phyloP scores from a whole-genome alignment of 2,797 vertebrate genomes.

The Amblyopsis hoosieri region DNA sequence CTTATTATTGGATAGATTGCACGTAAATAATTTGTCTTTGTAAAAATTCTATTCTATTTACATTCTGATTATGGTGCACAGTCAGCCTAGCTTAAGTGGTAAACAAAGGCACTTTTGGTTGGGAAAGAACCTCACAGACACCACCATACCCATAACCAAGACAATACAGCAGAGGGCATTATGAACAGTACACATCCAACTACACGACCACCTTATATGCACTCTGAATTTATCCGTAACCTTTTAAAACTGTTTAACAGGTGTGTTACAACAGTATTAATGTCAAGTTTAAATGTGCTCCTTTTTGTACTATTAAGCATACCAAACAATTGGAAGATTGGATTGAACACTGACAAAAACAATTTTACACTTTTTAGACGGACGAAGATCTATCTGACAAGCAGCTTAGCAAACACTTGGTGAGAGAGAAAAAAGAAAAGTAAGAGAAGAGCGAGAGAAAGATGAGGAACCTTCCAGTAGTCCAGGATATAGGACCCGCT shows the following conservation, averaged over 20 bases:
- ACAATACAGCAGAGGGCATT: not conserved
- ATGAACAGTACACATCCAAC: not conserved
- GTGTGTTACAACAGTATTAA: not conserved
- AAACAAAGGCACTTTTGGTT: too few species aligned
- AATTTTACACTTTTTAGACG: conserved; percentile 49
- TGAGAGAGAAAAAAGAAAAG: conserved; percentile 72
- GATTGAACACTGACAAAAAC: conserved; percentile 34
- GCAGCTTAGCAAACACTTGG: conserved; percentile 65
- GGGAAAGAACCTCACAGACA: too few species aligned
- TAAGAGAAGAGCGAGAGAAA: conserved; percentile 77
- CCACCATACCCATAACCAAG: too few species aligned
- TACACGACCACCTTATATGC: not conserved
- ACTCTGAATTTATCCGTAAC: conserved; percentile 1
- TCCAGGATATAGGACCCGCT: conserved; percentile 96
- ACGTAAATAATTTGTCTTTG: too few species aligned
- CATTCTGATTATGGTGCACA: too few species aligned
- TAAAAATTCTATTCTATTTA: too few species aligned
- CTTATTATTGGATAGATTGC: too few species aligned
- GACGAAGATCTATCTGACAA: conserved; percentile 53
- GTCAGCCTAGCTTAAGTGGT: too few species aligned
- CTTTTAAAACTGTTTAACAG: not conserved
- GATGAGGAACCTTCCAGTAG: conserved; percentile 96
- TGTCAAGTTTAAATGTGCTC: not conserved
- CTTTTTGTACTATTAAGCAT: too few species aligned
- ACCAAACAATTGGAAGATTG: conserved; percentile 10